phyloP scores from a whole-genome alignment of 2,113 vertebrate genomes.

The Hypomesus transpacificus region DNA sequence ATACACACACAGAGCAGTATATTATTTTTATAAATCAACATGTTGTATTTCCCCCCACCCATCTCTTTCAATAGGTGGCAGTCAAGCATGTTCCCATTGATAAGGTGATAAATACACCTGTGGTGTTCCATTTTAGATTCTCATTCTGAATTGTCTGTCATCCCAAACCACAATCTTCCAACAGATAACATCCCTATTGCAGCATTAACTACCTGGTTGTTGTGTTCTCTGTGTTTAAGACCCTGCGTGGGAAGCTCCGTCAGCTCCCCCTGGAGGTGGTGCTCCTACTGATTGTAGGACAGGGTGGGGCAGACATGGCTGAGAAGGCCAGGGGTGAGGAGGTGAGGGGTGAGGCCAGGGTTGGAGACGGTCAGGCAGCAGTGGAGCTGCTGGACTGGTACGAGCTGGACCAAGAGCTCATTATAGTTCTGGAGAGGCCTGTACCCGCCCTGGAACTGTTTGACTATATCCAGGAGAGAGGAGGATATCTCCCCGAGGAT shows the following conservation, averaged over 20 bases:
- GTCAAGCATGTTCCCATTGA: slow-evolving; percentile 3
- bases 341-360: background rate
- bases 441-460: slow-evolving; percentile 10
- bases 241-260: background rate
- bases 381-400: slow-evolving; percentile 14
- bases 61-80: background rate
- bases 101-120: background rate
- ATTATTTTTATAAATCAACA: background rate
- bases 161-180: too few relatives aligned
- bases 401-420: background rate
- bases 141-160: too few relatives aligned
- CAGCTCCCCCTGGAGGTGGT: slow-evolving; percentile 17
- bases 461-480: slow-evolving; percentile 11
- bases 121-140: background rate
- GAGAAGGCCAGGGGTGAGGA: background rate
- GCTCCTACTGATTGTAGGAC: slow-evolving; percentile 2
- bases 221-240: too few relatives aligned
- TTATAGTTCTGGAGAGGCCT: slow-evolving; percentile 16
- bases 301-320: too few relatives aligned
- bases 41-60: background rate
- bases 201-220: background rate
- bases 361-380: background rate
- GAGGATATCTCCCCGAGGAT: background rate
- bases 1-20: too few relatives aligned
- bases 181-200: background rate